A percentile compares a stretch with the other conserved stretches of the same genome.
Evolutionary conservation across 2,797 vertebrate genomes (phyloP).

Genomic region (Psittacula echo): DNA sequence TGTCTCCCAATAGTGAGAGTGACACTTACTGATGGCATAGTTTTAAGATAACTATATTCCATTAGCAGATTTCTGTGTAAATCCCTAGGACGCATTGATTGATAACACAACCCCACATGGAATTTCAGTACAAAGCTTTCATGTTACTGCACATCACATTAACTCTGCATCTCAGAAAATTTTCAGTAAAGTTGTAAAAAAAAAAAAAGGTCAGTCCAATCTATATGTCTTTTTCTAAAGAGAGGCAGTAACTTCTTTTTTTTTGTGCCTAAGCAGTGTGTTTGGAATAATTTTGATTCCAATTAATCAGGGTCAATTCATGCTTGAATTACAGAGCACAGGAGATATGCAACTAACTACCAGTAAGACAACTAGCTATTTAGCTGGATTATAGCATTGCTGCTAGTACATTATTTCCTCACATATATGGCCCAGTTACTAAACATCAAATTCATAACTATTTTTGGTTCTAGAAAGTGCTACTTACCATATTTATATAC

Average conservation of each 20-base stretch:
- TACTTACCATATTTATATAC: neutral
- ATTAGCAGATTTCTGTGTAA: slow-evolving; percentile 60
- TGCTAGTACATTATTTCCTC: neutral
- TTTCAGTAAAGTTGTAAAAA: neutral
- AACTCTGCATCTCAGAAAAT: neutral
- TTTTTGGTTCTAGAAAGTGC: neutral
- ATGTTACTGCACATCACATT: neutral
- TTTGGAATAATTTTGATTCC: neutral
- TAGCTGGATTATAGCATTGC: neutral
- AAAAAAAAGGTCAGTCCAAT: neutral
- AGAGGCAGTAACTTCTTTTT: neutral
- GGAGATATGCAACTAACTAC: neutral
- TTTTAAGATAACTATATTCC: slow-evolving; percentile 57
- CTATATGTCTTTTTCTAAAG: neutral
- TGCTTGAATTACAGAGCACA: neutral
- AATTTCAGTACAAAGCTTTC: slow-evolving; percentile 37
- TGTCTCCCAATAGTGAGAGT: slow-evolving; percentile 44
- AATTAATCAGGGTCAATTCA: neutral
- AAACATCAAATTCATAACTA: neutral
- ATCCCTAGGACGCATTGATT: slow-evolving; percentile 37
- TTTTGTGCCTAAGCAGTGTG: neutral
- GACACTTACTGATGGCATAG: slow-evolving; percentile 63
- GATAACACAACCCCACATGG: slow-evolving; percentile 22
- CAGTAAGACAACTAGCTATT: neutral
- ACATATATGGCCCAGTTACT: neutral